These are phyloP conservation scores for Pandemis heparana DNA, from an alignment of 2,888 invertebrate genomes.

Conservation along the genomic window DNA sequence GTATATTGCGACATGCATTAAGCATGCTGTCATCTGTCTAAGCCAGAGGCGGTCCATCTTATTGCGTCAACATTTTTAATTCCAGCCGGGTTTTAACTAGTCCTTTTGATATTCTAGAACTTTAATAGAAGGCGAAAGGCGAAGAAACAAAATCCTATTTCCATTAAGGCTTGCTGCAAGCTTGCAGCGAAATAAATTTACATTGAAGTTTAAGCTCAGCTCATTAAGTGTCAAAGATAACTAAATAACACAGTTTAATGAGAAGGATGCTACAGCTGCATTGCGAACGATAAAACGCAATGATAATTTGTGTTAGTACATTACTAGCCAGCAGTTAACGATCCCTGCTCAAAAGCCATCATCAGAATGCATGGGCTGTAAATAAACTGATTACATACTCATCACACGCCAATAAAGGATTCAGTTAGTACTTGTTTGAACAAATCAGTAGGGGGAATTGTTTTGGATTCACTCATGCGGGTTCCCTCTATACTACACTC, in stretches of 20 bases:
- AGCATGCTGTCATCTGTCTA: conserved; percentile 16
- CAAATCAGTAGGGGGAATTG: background rate
- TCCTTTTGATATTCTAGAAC: background rate
- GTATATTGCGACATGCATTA: conserved; percentile 24
- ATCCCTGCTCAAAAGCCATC: background rate
- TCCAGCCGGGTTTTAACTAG: background rate
- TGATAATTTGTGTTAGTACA: background rate
- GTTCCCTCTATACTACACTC: background rate
- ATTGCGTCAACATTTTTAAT: background rate
- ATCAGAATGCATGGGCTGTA: background rate
- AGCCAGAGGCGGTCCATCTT: background rate
- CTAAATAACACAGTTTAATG: too few relatives aligned
- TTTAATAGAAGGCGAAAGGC: background rate
- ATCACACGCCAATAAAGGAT: background rate
- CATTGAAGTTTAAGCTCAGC: too few relatives aligned
- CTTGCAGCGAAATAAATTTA: too few relatives aligned
- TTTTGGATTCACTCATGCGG: background rate
- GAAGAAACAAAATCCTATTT: too few relatives aligned
- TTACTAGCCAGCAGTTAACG: background rate
- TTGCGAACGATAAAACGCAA: too few relatives aligned
- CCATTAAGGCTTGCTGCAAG: too few relatives aligned
- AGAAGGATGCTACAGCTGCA: too few relatives aligned
- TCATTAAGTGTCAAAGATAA: too few relatives aligned
- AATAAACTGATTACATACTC: background rate
- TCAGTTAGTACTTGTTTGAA: background rate